Base-by-base conservation (phyloP, 2,113 vertebrate species). In the Apistogramma diplotaenia region DNA sequence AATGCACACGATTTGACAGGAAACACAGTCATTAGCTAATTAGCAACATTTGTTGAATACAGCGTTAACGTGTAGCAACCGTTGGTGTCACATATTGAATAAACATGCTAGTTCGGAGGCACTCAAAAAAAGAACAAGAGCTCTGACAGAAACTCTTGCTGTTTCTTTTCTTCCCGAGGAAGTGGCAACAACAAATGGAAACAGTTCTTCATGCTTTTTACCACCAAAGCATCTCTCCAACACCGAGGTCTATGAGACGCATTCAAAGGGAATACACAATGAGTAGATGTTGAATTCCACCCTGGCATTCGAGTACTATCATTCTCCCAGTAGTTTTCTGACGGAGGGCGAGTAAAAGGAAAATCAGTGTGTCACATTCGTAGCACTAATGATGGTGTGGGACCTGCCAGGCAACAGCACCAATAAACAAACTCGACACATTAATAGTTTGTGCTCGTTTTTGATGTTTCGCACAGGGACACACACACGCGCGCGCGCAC, bases 21-120 rank as follows among this genome's bases (percentile, higher is more conserved):
- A 90, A 90, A 90, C 80, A 76, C 82, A 71, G 82, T 90, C 83
- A 92, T 93, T 87, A 88, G 84, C 85, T 93, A 89, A 93, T 94
- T 94, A 93, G 81, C 85, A 79, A 81, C 86, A 76, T 93, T 93
- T 93, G 92, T 90, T 81, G 74, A 89, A 90, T 74, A 62, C 53
- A 81, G 76, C 61, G 70, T 40, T 86, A 91, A 85, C 49, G 23
- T 87, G 62, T 46, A 79, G 82, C 78, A 82, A 89, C 54, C 80
- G 80, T 82, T 78, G 51, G 80, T 76, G 79, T 87, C 82, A 78
- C 78, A 71, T 78, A 67, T 80, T 91, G 84, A 80, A 77, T 87
- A 85, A 92, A 92, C 85, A 89, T 79, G 49, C 23, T 72, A 35
- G 72, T 85, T 89, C 59, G 59, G 67, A 79, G 73, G 40, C 75